A percentile compares a stretch with the other conserved stretches of the same genome.
Conservation (phyloP, 2,797 vertebrate genomes). For the Urocyon cinereoargenteus region DNA sequence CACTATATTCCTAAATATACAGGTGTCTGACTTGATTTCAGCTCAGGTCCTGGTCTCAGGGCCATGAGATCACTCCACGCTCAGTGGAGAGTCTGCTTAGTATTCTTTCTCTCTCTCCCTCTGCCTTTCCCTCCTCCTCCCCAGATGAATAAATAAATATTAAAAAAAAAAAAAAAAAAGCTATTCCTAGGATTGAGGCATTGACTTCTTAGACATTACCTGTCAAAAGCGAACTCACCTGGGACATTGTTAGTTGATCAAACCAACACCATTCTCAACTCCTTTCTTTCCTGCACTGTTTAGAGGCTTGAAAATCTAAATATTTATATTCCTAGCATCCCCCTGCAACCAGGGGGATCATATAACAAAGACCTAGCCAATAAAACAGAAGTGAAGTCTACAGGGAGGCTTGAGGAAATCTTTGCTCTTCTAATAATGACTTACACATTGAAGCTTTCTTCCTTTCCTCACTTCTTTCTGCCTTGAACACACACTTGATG, state of each 20-base stretch:
- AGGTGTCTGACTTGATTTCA: neutral
- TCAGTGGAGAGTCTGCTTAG: neutral
- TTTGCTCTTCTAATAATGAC: constrained; percentile 28
- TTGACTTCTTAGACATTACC: neutral
- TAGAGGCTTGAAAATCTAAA: neutral
- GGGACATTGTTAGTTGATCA: neutral
- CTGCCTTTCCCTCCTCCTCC: neutral
- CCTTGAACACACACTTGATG: neutral
- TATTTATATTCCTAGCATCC: neutral
- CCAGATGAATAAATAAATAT: neutral
- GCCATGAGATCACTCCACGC: neutral
- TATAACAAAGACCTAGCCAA: neutral
- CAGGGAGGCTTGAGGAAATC: neutral
- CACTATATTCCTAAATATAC: too few species aligned
- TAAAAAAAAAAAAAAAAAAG: neutral
- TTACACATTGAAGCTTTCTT: neutral
- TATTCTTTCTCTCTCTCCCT: neutral
- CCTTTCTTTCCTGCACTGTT: neutral
- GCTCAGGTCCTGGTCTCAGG: neutral
- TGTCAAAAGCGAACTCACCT: neutral
- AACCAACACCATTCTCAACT: neutral
- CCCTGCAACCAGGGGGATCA: neutral
- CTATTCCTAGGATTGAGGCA: neutral
- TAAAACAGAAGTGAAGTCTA: neutral
- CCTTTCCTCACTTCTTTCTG: neutral